Evolutionary conservation across 1,140 invertebrate species (phyloP).

Genomic region (Subanguina moxae): DNA sequence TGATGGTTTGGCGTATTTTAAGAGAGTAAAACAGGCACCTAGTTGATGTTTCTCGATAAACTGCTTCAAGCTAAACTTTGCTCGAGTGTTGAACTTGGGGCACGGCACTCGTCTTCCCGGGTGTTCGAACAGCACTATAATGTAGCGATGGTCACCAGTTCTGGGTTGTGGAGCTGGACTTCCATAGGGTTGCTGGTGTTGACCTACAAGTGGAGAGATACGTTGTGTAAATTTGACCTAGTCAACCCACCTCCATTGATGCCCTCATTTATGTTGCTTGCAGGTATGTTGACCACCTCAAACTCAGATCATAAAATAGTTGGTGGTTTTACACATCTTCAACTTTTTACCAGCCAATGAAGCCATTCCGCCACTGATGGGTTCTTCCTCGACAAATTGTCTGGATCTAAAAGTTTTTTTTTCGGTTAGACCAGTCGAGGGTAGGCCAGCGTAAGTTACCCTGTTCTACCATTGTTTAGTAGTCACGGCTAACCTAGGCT

Average conservation of each 20-base stretch:
- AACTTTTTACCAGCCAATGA: constrained; percentile 51
- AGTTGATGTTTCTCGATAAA: constrained; percentile 59
- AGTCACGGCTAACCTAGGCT: no score
- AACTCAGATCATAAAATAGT: neutral
- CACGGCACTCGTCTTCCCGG: constrained; percentile 52
- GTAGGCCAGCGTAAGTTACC: no score
- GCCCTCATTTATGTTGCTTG: constrained; percentile 45
- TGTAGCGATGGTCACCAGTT: constrained; percentile 56
- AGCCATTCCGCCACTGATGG: constrained; percentile 59
- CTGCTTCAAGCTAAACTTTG: constrained; percentile 55
- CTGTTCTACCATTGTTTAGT: no score
- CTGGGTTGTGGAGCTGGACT: constrained; percentile 53
- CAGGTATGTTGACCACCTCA: constrained; percentile 53
- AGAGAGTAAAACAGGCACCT: constrained; percentile 22
- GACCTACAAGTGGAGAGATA: constrained; percentile 39
- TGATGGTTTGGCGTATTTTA: constrained; percentile 1
- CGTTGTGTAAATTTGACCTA: neutral
- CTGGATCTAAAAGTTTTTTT: constrained; percentile 55
- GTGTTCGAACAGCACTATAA: constrained; percentile 58
- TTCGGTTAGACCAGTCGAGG: no score
- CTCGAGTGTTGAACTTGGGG: constrained; percentile 49
- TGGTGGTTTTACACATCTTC: neutral
- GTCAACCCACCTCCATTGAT: constrained; percentile 7
- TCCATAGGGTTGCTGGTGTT: constrained; percentile 59
- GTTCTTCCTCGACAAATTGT: constrained; percentile 57